phyloP scores from a whole-genome alignment of 2,113 vertebrate genomes.

The Serinus canaria region DNA sequence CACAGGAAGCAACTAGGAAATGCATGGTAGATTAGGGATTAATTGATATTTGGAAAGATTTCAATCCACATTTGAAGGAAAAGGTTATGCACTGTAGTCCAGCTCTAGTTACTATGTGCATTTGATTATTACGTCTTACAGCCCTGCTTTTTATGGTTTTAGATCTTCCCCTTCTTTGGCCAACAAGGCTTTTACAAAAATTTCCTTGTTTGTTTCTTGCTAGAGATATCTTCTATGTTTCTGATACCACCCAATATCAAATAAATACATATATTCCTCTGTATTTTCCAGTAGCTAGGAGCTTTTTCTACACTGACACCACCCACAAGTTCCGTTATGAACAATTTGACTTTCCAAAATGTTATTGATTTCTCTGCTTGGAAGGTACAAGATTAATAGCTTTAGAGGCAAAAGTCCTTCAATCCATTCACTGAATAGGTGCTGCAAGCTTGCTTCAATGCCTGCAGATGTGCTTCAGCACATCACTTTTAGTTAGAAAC shows the following conservation, averaged over 20 bases:
- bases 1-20: slow-evolving; percentile 68
- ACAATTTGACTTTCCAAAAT: slow-evolving; percentile 40
- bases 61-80: slow-evolving; percentile 65
- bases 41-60: slow-evolving; percentile 76
- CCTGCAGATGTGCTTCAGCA: slow-evolving; percentile 1
- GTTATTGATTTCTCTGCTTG: slow-evolving; percentile 29
- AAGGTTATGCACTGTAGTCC: slow-evolving; percentile 41
- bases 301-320: neutral
- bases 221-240: neutral
- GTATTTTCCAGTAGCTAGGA: neutral
- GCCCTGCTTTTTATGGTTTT: neutral
- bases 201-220: neutral
- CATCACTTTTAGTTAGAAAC: neutral
- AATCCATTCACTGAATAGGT: neutral
- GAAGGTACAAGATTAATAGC: slow-evolving; percentile 21
- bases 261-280: neutral
- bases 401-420: slow-evolving; percentile 18
- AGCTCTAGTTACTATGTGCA: slow-evolving; percentile 42
- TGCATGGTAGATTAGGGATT: slow-evolving; percentile 70
- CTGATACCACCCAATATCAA: neutral
- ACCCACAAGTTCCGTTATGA: slow-evolving; percentile 10
- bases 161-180: neutral
- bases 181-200: neutral
- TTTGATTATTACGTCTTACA: slow-evolving; percentile 23
- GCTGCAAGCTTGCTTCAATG: neutral